phyloP scores from a whole-genome alignment of 2,797 vertebrate genomes.

The Philypnodon macrostomus region DNA sequence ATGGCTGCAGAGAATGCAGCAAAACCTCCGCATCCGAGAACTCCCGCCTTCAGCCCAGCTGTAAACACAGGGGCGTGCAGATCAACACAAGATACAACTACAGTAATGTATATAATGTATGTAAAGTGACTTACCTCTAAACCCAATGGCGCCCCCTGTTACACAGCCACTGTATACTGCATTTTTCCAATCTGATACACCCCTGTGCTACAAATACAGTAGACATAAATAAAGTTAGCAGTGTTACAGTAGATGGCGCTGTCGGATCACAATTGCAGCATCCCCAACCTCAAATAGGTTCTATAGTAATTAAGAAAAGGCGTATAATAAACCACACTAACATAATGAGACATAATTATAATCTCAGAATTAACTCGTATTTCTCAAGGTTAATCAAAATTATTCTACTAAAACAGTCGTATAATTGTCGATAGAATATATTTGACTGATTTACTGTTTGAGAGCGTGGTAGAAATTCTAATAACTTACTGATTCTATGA shows the following conservation, averaged over 20 bases:
- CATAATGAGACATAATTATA: no score
- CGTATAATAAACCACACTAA: no score
- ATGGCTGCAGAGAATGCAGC: conserved; percentile 96
- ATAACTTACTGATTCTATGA: conserved; percentile 93
- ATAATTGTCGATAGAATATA: no score
- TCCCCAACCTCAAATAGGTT: no score
- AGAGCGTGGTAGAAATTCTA: neutral
- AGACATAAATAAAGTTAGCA: no score
- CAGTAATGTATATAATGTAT: neutral
- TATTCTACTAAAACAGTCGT: no score
- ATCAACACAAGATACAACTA: neutral
- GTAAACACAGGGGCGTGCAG: neutral
- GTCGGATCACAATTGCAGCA: neutral
- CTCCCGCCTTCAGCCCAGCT: conserved; percentile 93
- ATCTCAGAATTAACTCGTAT: no score
- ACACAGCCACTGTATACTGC: conserved; percentile 94
- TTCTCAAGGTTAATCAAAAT: no score
- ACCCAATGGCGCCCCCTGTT: conserved; percentile 92
- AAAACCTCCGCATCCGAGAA: conserved; percentile 93
- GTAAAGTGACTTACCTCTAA: conserved; percentile 80
- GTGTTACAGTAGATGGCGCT: neutral
- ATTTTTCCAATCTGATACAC: conserved; percentile 95
- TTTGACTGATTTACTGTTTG: no score
- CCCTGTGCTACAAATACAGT: conserved; percentile 81
- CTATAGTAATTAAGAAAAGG: no score